Conservation (phyloP, 2,888 invertebrate species). For the Acronicta psi region DNA sequence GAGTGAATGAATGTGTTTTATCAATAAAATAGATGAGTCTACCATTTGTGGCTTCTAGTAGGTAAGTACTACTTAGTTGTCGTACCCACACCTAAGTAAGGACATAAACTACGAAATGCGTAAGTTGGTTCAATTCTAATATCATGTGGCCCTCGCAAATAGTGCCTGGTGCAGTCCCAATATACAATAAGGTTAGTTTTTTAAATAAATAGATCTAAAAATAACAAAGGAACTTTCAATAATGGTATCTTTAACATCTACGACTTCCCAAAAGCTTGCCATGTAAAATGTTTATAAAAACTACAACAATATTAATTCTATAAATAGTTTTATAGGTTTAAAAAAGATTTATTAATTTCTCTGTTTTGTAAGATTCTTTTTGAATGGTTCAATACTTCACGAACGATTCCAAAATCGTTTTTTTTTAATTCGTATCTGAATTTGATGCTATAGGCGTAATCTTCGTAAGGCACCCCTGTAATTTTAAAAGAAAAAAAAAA, state of each 20-base stretch:
- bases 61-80: slow-evolving; percentile 26
- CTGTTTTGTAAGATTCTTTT: slow-evolving; percentile 33
- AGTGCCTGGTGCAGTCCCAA: slow-evolving; percentile 54
- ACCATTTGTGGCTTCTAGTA: slow-evolving; percentile 28
- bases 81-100: slow-evolving; percentile 22
- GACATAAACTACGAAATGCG: slow-evolving; percentile 43
- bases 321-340: slow-evolving; percentile 42
- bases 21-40: slow-evolving; percentile 6
- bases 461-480: too few species aligned
- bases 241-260: slow-evolving; percentile 32
- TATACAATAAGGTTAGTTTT: slow-evolving; percentile 24
- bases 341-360: slow-evolving; percentile 26
- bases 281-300: slow-evolving; percentile 69
- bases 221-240: slow-evolving; percentile 55
- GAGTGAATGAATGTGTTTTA: too few species aligned
- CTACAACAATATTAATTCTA: slow-evolving; percentile 59
- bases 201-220: slow-evolving; percentile 57
- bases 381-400: slow-evolving; percentile 57
- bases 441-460: too few species aligned
- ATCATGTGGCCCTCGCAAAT: slow-evolving; percentile 48
- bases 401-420: too few species aligned
- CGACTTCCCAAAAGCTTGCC: slow-evolving; percentile 44
- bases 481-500: too few species aligned
- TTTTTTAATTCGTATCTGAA: too few species aligned
- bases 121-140: slow-evolving; percentile 49